Percentiles rank a stretch among this genome's conserved stretches.
Conservation (phyloP, 2,888 invertebrate species). For the Latrodectus hesperus region DNA sequence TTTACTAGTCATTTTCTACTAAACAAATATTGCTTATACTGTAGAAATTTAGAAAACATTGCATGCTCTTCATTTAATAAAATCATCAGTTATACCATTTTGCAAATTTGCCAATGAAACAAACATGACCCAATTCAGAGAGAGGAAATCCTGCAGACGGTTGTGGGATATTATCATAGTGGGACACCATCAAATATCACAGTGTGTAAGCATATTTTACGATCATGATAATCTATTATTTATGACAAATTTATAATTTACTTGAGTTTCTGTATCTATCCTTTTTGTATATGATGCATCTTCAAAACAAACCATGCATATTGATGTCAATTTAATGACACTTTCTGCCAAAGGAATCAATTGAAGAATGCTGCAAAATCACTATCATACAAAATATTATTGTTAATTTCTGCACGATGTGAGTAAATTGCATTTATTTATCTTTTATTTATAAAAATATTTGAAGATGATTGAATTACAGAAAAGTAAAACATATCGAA, state of each 20-base stretch:
- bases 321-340: conserved; percentile 78
- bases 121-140: neutral
- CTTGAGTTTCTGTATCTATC: conserved; percentile 76
- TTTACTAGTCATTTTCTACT: no score
- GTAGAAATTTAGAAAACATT: no score
- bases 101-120: neutral
- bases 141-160: neutral
- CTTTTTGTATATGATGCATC: conserved; percentile 78
- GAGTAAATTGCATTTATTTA: neutral
- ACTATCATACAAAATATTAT: conserved; percentile 64
- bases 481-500: no score
- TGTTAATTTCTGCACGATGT: neutral
- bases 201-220: neutral
- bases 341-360: conserved; percentile 78
- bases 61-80: neutral
- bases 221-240: neutral
- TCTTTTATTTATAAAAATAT: neutral
- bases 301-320: conserved; percentile 78
- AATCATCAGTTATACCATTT: neutral
- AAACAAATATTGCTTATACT: no score
- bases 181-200: neutral
- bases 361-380: conserved; percentile 77
- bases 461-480: no score
- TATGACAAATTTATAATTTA: conserved; percentile 70
- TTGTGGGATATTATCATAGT: neutral